Conservation (phyloP, 2,113 vertebrate genomes). For the Progne subis region DNA sequence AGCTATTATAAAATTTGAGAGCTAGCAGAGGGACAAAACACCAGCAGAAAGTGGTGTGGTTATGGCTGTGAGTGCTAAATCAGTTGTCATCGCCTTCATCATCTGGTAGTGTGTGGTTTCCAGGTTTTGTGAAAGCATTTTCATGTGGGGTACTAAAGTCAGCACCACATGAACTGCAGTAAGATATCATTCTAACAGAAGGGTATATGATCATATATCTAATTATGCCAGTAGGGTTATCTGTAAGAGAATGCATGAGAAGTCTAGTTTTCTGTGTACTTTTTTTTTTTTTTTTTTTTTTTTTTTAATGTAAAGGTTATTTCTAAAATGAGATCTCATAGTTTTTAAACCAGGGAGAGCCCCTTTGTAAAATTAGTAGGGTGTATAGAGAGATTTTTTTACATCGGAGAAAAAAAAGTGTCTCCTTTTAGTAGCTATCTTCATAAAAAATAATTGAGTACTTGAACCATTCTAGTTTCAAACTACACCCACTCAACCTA, state of each 20-base stretch:
- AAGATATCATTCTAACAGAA: not conserved
- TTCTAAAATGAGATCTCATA: not conserved
- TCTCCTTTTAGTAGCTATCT: not conserved
- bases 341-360: not conserved
- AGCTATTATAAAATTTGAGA: not conserved
- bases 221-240: not conserved
- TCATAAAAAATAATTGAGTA: not conserved
- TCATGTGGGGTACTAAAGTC: not conserved
- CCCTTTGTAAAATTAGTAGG: not conserved
- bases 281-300: not conserved
- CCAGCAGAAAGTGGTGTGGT: not conserved
- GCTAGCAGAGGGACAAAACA: not conserved
- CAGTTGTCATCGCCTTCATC: rapidly evolving
- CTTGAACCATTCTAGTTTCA: not conserved
- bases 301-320: not conserved
- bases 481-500: not conserved
- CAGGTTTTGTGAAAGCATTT: not conserved
- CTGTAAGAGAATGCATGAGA: not conserved
- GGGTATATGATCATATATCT: not conserved
- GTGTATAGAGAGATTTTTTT: not conserved
- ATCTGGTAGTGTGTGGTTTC: not conserved
- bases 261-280: not conserved
- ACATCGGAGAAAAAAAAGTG: not conserved
- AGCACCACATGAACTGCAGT: not conserved
- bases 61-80: not conserved